Conservation (phyloP, 2,113 vertebrate species). For the Arenaria interpres region DNA sequence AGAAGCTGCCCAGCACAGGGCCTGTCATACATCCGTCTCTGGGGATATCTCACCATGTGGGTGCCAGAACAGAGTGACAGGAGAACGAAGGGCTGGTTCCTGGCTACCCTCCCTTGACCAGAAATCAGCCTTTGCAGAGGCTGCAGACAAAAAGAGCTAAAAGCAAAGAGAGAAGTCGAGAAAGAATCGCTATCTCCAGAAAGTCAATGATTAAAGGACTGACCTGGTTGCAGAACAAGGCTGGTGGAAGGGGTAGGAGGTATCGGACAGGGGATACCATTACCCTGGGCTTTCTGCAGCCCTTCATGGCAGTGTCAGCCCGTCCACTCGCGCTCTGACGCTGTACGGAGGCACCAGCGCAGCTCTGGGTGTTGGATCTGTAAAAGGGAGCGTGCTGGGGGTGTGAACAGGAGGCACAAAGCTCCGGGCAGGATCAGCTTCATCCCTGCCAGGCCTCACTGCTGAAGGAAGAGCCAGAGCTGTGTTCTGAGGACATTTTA, state of each 20-base stretch:
- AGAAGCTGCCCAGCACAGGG: neutral
- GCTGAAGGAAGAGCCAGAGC: neutral
- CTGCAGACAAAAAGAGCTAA: neutral
- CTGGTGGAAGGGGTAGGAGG: neutral
- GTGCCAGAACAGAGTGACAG: neutral
- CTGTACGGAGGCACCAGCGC: neutral
- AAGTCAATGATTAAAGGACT: neutral
- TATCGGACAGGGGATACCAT: neutral
- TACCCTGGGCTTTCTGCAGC: neutral
- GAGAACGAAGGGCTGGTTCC: neutral
- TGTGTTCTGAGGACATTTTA: neutral
- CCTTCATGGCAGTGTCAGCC: neutral
- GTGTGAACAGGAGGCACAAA: neutral
- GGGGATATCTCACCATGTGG: neutral
- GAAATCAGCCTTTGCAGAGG: neutral
- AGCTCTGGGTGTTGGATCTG: neutral
- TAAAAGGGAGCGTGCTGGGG: neutral
- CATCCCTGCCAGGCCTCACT: neutral
- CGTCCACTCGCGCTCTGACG: neutral
- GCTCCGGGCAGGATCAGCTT: neutral
- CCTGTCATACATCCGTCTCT: neutral
- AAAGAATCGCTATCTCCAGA: neutral
- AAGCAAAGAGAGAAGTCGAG: neutral
- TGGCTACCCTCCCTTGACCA: neutral
- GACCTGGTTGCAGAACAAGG: neutral